Conservation (phyloP, 2,113 vertebrate species). For the Coregonus clupeaformis region DNA sequence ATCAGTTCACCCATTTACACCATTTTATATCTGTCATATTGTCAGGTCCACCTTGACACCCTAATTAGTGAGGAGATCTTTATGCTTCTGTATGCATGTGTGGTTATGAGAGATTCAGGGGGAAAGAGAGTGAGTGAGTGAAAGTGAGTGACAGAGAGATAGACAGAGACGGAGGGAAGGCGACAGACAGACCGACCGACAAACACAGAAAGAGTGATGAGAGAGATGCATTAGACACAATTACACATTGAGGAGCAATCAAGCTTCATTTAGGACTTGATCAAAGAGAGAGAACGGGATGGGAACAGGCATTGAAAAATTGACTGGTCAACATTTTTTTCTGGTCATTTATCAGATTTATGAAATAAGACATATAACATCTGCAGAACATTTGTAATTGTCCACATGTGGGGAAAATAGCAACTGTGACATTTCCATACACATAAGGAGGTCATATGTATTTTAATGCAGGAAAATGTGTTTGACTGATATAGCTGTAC, state of each 20-base stretch:
- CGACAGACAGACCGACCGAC: neutral
- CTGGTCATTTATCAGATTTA: conserved; percentile 60
- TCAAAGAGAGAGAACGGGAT: conserved; percentile 31
- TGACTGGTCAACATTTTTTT: conserved; percentile 59
- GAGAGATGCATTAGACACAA: conserved; percentile 35
- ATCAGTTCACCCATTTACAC: too few relatives aligned
- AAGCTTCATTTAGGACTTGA: conserved; percentile 27
- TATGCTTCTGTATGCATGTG: too few relatives aligned
- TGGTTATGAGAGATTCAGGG: neutral
- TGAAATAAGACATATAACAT: conserved; percentile 56
- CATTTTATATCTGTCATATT: too few relatives aligned
- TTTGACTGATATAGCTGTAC: conserved; percentile 45
- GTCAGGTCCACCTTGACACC: neutral
- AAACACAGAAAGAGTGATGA: too few relatives aligned
- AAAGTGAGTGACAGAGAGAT: neutral
- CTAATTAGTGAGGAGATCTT: neutral
- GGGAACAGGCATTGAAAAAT: conserved; percentile 43
- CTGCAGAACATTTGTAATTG: conserved; percentile 30
- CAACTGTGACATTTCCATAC: conserved; percentile 54
- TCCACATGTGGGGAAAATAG: conserved; percentile 46
- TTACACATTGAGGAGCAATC: conserved; percentile 45
- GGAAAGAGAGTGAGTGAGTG: neutral
- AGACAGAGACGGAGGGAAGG: neutral
- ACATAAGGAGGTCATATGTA: conserved; percentile 31
- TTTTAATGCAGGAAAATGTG: conserved; percentile 49